phyloP scores from a whole-genome alignment of 2,113 vertebrate species.

The Phalacrocorax brasilianus region DNA sequence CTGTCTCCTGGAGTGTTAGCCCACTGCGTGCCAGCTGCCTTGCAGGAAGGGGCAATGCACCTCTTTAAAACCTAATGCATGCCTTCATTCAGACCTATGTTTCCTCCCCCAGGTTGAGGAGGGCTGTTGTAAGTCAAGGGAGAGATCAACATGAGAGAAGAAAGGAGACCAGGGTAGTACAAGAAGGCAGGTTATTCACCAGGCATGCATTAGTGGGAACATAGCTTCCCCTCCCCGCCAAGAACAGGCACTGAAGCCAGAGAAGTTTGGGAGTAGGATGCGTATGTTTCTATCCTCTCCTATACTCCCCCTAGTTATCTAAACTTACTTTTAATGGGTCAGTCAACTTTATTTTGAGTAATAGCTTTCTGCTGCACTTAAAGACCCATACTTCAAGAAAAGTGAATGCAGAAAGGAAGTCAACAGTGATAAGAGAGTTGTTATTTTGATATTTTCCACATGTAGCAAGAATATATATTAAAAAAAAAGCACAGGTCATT shows the following conservation, averaged over 20 bases:
- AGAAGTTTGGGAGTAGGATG: not conserved
- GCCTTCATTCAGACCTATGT: not conserved
- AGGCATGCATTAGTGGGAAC: not conserved
- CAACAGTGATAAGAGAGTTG: slow-evolving; percentile 51
- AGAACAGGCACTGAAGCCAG: not conserved
- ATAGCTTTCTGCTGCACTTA: slow-evolving; percentile 48
- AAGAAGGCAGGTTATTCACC: not conserved
- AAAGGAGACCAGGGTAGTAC: not conserved
- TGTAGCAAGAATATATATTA: slow-evolving; percentile 1
- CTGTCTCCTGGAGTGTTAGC: accelerated
- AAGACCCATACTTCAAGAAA: slow-evolving; percentile 42
- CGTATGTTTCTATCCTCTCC: not conserved
- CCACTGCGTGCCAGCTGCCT: not conserved
- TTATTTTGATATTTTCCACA: slow-evolving; percentile 59
- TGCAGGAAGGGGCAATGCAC: not conserved
- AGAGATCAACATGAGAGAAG: not conserved
- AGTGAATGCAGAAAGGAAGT: slow-evolving; percentile 56
- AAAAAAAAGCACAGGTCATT: not conserved
- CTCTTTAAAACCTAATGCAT: not conserved
- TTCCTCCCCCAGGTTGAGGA: not conserved
- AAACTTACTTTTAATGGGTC: slow-evolving; percentile 47
- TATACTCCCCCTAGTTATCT: slow-evolving; percentile 13
- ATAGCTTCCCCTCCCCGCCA: not conserved
- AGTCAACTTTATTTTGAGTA: slow-evolving; percentile 57
- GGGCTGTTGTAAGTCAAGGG: not conserved